Evolutionary conservation across 2,888 invertebrate species (phyloP).

Genomic region (Philopedon plagiatum): DNA sequence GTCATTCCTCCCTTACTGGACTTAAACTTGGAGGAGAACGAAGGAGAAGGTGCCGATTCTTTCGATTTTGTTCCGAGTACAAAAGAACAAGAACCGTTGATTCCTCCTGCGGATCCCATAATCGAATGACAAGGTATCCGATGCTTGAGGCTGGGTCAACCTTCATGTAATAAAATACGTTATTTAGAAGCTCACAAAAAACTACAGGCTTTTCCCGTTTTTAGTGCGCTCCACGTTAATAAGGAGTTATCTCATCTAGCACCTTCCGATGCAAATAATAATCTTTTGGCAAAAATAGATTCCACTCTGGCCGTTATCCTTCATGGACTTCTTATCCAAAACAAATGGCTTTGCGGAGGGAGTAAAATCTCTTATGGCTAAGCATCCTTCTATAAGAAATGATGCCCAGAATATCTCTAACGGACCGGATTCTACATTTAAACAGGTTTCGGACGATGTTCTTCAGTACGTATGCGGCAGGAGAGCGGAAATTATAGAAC

Average conservation of each 20-base stretch:
- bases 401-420: too few relatives aligned
- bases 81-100: slow-evolving; percentile 31
- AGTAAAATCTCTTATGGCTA: slow-evolving; percentile 21
- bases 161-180: slow-evolving; percentile 39
- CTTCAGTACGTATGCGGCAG: slow-evolving; percentile 43
- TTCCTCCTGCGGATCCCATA: slow-evolving; percentile 34
- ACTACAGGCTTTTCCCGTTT: slow-evolving; percentile 49
- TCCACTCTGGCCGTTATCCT: slow-evolving; percentile 20
- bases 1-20: background rate
- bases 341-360: slow-evolving; percentile 31
- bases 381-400: slow-evolving; percentile 7
- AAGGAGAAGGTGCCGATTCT: too few relatives aligned
- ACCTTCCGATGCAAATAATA: background rate
- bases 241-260: background rate
- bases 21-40: background rate
- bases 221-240: slow-evolving; percentile 34
- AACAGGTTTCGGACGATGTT: slow-evolving; percentile 45
- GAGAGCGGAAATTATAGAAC: slow-evolving; percentile 41
- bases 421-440: slow-evolving; percentile 33
- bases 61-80: slow-evolving; percentile 28
- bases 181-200: slow-evolving; percentile 45
- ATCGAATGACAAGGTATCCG: slow-evolving; percentile 33
- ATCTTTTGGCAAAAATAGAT: slow-evolving; percentile 18
- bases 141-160: slow-evolving; percentile 37
- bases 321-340: slow-evolving; percentile 34